These are phyloP conservation scores for Macrophya annulata DNA, from an alignment of 2,888 invertebrate genomes.

Conservation along the genomic window DNA sequence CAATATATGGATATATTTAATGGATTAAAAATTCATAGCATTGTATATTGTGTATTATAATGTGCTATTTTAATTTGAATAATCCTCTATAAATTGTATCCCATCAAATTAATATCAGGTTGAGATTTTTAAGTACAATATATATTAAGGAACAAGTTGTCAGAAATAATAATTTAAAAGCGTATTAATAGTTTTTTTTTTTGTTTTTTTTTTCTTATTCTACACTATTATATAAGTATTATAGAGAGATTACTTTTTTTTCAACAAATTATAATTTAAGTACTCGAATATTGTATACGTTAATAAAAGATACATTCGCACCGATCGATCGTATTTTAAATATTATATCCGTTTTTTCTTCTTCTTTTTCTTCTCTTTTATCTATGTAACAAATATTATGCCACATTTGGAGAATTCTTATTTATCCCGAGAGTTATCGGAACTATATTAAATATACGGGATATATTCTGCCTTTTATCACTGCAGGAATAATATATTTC, in stretches of 20 bases:
- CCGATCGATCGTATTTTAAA: background rate
- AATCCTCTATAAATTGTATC: background rate
- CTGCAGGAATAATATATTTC: background rate
- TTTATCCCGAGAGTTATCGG: background rate
- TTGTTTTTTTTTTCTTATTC: background rate
- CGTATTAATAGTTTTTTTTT: background rate
- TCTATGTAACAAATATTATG: background rate
- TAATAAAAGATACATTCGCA: background rate
- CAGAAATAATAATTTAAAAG: slow-evolving; percentile 37
- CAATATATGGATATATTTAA: slow-evolving; percentile 21
- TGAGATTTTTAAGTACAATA: slow-evolving; percentile 54
- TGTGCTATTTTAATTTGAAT: slow-evolving; percentile 3
- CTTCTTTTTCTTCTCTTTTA: background rate
- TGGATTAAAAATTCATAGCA: slow-evolving; percentile 7
- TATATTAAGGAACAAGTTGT: slow-evolving; percentile 47
- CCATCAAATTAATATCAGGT: slow-evolving; percentile 29
- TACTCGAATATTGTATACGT: slow-evolving; percentile 20
- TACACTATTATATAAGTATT: background rate
- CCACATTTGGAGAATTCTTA: slow-evolving; percentile 1
- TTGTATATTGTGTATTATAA: background rate
- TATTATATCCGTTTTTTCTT: background rate
- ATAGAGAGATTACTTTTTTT: slow-evolving; percentile 40
- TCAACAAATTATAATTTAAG: slow-evolving; percentile 40
- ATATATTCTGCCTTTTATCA: background rate
- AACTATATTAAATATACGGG: background rate